Percentiles rank a stretch among this genome's conserved stretches.
phyloP scores from a whole-genome alignment of 64 coral and sea anemone species.

The Pachyseris speciosa region DNA sequence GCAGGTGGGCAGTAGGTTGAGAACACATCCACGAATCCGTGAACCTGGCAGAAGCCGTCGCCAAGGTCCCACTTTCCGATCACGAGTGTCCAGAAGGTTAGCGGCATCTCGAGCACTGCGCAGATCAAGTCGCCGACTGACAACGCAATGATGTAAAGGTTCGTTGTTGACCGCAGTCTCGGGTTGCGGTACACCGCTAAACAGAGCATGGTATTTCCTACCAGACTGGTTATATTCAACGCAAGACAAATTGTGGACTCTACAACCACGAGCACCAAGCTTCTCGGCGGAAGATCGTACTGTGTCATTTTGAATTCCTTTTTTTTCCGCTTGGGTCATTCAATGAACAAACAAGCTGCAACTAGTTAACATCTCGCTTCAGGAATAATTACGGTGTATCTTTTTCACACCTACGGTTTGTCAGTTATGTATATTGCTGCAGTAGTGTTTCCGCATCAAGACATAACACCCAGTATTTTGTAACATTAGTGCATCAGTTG shows the following conservation, averaged over 20 bases:
- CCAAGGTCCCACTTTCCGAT: conserved; percentile 59
- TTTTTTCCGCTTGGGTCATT: too few species aligned
- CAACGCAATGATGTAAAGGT: conserved; percentile 11
- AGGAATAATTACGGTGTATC: too few species aligned
- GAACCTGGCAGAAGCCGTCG: conserved; percentile 49
- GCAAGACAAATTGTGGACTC: conserved; percentile 7
- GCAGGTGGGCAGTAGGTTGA: conserved; percentile 64
- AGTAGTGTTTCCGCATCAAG: too few species aligned
- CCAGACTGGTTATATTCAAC: neutral
- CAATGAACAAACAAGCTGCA: too few species aligned
- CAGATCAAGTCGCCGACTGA: neutral
- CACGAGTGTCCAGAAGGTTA: neutral
- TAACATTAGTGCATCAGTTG: too few species aligned
- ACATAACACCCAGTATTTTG: too few species aligned
- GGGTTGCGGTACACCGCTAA: conserved; percentile 5
- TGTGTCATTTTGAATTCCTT: neutral
- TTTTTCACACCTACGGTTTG: too few species aligned
- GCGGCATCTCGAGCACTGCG: neutral
- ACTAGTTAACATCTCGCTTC: too few species aligned
- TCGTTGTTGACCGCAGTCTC: conserved; percentile 4
- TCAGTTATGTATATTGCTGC: too few species aligned
- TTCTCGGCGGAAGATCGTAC: conserved; percentile 4
- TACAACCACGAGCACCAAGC: neutral
- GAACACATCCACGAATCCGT: conserved; percentile 63
- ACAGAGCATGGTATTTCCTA: neutral